These are phyloP conservation scores for Carettochelys insculpta DNA, from an alignment of 2,113 vertebrate species.

Conservation along the genomic window DNA sequence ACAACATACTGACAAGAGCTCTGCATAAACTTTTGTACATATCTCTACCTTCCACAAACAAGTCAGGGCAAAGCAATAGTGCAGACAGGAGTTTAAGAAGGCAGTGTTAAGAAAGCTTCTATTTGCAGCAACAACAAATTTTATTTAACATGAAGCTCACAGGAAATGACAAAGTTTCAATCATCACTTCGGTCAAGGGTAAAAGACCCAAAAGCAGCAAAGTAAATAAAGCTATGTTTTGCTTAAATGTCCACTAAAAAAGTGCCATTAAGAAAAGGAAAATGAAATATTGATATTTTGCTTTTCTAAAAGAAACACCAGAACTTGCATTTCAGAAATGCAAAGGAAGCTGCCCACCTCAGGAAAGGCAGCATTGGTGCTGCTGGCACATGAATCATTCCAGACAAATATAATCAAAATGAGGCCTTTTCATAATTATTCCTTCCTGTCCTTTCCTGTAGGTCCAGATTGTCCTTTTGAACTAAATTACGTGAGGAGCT, in stretches of 20 bases:
- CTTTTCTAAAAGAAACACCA: not conserved
- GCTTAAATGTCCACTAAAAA: not conserved
- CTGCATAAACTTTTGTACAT: not conserved
- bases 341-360: not conserved
- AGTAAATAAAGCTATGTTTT: not conserved
- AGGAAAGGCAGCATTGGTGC: not conserved
- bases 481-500: not conserved
- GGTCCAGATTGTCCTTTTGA: not conserved
- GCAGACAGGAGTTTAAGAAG: constrained; percentile 11
- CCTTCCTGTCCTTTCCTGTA: not conserved
- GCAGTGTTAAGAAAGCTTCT: not conserved
- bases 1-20: constrained; percentile 17
- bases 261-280: too few species aligned
- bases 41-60: constrained; percentile 14
- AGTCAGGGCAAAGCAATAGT: constrained; percentile 24
- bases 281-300: not conserved
- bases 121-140: not conserved
- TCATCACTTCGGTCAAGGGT: not conserved
- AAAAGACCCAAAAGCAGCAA: not conserved
- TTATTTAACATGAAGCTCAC: not conserved
- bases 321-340: not conserved
- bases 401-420: not conserved
- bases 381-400: not conserved
- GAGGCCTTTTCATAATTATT: not conserved
- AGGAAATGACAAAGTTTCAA: not conserved